phyloP scores from a whole-genome alignment of 2,888 invertebrate species.

The Petrophora chlorosata region DNA sequence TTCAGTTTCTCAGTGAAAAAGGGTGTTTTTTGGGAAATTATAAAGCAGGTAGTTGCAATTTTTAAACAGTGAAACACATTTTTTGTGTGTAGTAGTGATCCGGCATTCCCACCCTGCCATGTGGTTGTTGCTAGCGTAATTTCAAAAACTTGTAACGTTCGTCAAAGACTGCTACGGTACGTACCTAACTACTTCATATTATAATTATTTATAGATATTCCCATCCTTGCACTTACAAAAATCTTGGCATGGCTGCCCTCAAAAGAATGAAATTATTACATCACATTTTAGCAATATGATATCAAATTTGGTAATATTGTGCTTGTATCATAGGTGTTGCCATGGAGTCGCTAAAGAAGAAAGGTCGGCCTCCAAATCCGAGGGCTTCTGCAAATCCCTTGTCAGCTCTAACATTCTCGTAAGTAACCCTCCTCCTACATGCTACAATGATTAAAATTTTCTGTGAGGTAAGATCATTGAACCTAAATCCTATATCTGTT shows the following conservation, averaged over 20 bases:
- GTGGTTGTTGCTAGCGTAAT: slow-evolving; percentile 18
- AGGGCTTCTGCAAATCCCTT: slow-evolving; percentile 86
- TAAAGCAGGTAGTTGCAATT: slow-evolving; percentile 25
- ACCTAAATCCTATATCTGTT: too few relatives aligned
- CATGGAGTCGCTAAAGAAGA: slow-evolving; percentile 83
- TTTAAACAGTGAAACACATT: slow-evolving; percentile 14
- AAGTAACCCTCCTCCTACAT: slow-evolving; percentile 61
- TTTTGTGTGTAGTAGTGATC: slow-evolving; percentile 18
- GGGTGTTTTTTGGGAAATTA: not conserved
- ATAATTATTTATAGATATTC: not conserved
- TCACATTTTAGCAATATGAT: not conserved
- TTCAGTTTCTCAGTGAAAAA: not conserved
- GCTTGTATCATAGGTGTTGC: slow-evolving; percentile 9
- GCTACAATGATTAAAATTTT: too few relatives aligned
- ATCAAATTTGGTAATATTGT: slow-evolving; percentile 1
- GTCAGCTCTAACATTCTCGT: slow-evolving; percentile 88
- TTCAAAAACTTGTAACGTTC: slow-evolving; percentile 11
- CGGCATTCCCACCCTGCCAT: slow-evolving; percentile 15
- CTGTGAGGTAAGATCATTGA: too few relatives aligned
- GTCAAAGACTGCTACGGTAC: slow-evolving; percentile 17
- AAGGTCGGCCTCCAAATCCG: slow-evolving; percentile 84
- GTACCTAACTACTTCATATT: too few relatives aligned
- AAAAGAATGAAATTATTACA: not conserved
- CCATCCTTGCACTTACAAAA: slow-evolving; percentile 2
- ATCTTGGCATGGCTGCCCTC: slow-evolving; percentile 2